Evolutionary conservation across 2,888 invertebrate species (phyloP).

Genomic region (Calameuta filiformis): DNA sequence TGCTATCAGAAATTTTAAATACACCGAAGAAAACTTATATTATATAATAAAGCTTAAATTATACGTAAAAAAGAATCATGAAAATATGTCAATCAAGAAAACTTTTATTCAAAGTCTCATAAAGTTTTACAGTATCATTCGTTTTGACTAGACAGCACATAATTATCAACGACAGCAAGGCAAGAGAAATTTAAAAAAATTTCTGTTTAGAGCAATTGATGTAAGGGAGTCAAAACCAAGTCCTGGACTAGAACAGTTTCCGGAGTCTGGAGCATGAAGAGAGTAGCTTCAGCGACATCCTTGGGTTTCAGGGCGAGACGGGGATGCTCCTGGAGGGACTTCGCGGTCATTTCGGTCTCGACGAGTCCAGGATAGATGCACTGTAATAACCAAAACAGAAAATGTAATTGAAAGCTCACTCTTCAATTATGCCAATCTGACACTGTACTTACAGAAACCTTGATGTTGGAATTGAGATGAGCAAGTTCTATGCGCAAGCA

Average conservation of each 20-base stretch:
- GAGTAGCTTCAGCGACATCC: conserved; percentile 74
- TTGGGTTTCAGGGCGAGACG: conserved; percentile 66
- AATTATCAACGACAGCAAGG: background rate
- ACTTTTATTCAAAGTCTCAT: background rate
- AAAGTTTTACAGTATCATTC: background rate
- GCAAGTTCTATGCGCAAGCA: conserved; percentile 65
- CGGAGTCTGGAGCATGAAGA: conserved; percentile 73
- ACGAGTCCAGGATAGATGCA: conserved; percentile 75
- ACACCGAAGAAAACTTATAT: background rate
- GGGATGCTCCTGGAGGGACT: conserved; percentile 44
- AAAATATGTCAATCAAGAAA: background rate
- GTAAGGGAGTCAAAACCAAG: background rate
- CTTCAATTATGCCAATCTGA: background rate
- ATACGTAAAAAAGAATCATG: background rate
- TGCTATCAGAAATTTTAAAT: background rate
- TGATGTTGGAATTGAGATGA: conserved; percentile 52
- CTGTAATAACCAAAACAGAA: conserved; percentile 56
- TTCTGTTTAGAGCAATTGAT: background rate
- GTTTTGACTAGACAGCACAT: background rate
- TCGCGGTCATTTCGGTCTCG: conserved; percentile 67
- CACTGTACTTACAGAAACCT: conserved; percentile 48
- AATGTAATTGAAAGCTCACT: background rate
- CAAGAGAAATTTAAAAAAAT: background rate
- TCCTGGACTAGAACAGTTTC: conserved; percentile 69
- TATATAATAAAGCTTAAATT: background rate